Evolutionary conservation across 2,113 vertebrate species (phyloP), one percentile per base, ranked within the genome.

Genomic region (Cygnus buccinator): DNA sequence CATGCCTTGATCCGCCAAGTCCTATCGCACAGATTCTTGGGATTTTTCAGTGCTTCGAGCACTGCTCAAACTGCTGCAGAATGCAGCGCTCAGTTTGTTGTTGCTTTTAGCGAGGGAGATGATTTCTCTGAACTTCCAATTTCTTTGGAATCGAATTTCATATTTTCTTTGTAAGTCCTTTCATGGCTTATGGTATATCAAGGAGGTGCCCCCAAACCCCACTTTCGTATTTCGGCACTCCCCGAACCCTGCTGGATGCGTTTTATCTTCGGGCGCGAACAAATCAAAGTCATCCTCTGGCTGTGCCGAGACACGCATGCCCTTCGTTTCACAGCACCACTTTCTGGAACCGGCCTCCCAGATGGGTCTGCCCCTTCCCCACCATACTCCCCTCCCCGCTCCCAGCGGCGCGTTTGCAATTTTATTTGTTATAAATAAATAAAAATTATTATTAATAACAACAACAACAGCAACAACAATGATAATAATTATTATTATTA

Each of bases 201-300:
- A 18, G 23, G 39, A 81, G 29, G 17, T 21, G 11, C 26, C 44
- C 44, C 20, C n/a, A 12, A 29, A 52, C 37, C 35, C 15, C 46
- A 58, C 20, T 20, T 76, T 63, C 19, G 5, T 0, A 10, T 83
- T 80, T 76, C 33, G 62, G 48, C 76, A 54, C 13, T 54, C 35
- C 83, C 29, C 48, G 43, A 18, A 43, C 2, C 11, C 22, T 1
- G 4, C 6, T 9, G 5, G 39, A 10, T 6, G 1, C 1, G 12
- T 67, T 67, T 46, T 14, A 44, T 21, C 0, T 3, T 16, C 2
- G 3, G 28, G 23, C 35, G 66, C 23, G 16, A 62, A 28, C 18
- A 54, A 52, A 66, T 17, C 39, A 3, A 33, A 16, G 4, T 5
- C 26, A 22, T 37, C 41, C 58, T n/a, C 44, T 8, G 25, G 1